Evolutionary conservation across 1,140 invertebrate species (phyloP), one percentile per base, ranked within the genome.

Genomic region (Orius laevigatus): DNA sequence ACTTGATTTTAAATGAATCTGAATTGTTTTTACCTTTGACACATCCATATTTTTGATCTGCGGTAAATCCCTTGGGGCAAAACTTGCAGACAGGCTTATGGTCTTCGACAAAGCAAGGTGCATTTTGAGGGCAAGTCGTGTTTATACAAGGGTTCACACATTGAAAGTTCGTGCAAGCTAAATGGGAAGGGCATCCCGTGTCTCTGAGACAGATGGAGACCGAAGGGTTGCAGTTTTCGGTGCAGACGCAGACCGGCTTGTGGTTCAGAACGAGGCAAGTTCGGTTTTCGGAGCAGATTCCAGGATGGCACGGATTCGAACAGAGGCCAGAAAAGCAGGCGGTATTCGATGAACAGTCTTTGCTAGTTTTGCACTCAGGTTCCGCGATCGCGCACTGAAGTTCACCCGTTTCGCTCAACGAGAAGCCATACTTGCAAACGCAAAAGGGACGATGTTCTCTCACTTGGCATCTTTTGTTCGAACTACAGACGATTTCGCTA

Each of bases 41-140:
- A 75, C 86, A 91, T 81, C 85, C 86, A 74, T 82, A 82, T 75
- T 79, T 81, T 65, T 78, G 72, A 70, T 89, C 85, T 67, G 81
- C 75, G 71, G 79, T 76, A 74, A 83, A 89, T 73, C 85, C 86
- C 66, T 72, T 73, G 61, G 86, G 85, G 75, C 87, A 91, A 75
- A 88, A 89, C 76, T 88, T 87, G 81, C 87, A 90, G 65, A 85
- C 79, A 55, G 85, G 80, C 70, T 81, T 84, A 72, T 90, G 86
- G 69, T 89, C 84, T 76, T 89, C 83, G 57, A 89, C 85, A 70
- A 79, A 82, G 70, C 86, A 92, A 59, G 84, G 84, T 48, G 81
- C 77, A 62, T 82, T 80, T 57, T 74, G 71, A 55, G 82, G 76
- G 66, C 87, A 90, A 59, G 70, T 73, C 59, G 78, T 75, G 58